Conservation (phyloP, 2,113 vertebrate species). For the Hiodon alosoides region DNA sequence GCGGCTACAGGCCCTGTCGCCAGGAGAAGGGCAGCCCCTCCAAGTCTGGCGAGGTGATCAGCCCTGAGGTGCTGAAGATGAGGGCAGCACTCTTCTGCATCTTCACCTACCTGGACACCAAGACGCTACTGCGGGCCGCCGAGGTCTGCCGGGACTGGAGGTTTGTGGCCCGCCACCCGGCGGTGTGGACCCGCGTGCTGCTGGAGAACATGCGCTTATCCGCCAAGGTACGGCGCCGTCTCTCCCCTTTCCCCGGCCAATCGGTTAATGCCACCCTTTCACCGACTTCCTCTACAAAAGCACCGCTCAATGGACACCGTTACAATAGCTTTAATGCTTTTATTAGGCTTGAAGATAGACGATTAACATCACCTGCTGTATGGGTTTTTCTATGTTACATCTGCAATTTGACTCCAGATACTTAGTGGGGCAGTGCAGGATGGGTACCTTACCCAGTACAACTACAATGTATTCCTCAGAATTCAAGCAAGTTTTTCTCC, state of each 20-base stretch:
- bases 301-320: no score
- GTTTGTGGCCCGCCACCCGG: slow-evolving; percentile 90
- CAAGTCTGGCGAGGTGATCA: slow-evolving; percentile 89
- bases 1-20: not conserved
- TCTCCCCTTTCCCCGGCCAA: not conserved
- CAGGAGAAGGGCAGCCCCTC: slow-evolving; percentile 52
- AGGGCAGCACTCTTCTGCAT: slow-evolving; percentile 92
- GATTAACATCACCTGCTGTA: no score
- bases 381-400: no score
- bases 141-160: slow-evolving; percentile 96
- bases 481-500: no score
- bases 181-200: slow-evolving; percentile 91
- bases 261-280: not conserved
- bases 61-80: slow-evolving; percentile 96
- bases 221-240: slow-evolving; percentile 60
- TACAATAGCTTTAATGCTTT: no score
- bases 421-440: no score
- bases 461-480: no score
- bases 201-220: slow-evolving; percentile 39
- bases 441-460: no score
- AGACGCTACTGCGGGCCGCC: slow-evolving; percentile 80
- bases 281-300: not conserved
- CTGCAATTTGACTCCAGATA: no score
- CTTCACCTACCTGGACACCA: slow-evolving; percentile 96
- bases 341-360: no score